Conservation (phyloP, 2,113 vertebrate species). For the Oncorhynchus gorbuscha region DNA sequence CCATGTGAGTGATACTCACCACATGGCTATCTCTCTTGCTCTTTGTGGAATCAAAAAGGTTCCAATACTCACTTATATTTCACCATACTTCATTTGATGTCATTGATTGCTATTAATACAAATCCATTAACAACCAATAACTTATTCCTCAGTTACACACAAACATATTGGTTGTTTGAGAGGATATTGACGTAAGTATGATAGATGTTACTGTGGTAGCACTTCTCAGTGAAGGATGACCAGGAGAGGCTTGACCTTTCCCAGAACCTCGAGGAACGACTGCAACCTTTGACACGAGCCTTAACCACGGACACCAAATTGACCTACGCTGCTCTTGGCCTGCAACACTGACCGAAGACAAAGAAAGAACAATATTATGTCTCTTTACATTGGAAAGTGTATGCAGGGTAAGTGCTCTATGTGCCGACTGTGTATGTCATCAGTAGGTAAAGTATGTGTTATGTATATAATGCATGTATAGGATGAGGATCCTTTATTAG, state of each 20-base stretch:
- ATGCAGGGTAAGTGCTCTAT: too few relatives aligned
- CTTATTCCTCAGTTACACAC: too few relatives aligned
- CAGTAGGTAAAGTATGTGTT: not conserved
- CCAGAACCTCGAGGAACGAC: slow-evolving; percentile 27
- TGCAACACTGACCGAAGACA: slow-evolving; percentile 12
- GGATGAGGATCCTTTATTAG: too few relatives aligned
- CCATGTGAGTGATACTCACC: not conserved
- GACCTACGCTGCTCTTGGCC: not conserved
- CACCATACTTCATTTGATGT: too few relatives aligned
- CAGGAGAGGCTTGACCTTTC: slow-evolving; percentile 44
- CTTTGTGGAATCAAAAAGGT: too few relatives aligned
- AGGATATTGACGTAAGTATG: too few relatives aligned
- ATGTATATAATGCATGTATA: not conserved
- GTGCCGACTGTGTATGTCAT: not conserved
- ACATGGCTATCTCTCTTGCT: too few relatives aligned
- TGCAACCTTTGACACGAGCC: slow-evolving; percentile 9
- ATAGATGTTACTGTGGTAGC: slow-evolving; percentile 16
- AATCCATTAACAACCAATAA: too few relatives aligned
- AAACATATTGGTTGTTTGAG: too few relatives aligned
- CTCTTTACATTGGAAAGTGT: not conserved
- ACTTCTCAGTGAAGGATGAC: slow-evolving; percentile 36
- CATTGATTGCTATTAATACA: too few relatives aligned
- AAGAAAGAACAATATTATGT: not conserved
- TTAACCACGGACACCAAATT: not conserved
- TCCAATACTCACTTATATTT: too few relatives aligned